These are phyloP conservation scores for Hylia prasina DNA, from an alignment of 2,113 vertebrate genomes.

Conservation along the genomic window DNA sequence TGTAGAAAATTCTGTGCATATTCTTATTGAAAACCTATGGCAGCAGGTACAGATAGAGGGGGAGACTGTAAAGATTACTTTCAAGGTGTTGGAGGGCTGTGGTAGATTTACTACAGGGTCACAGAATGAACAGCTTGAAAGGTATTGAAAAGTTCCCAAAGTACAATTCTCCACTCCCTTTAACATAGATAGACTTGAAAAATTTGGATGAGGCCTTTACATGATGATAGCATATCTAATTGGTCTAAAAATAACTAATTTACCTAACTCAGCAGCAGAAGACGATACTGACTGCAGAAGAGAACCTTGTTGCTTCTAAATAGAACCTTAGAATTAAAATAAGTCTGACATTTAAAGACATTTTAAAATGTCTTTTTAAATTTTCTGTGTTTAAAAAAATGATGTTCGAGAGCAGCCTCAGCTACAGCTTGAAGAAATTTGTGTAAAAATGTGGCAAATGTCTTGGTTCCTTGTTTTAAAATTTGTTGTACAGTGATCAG, in stretches of 20 bases:
- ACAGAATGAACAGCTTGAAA: background rate
- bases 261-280: background rate
- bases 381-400: background rate
- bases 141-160: background rate
- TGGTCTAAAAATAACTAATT: background rate
- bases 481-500: slow-evolving; percentile 21
- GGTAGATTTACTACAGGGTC: background rate
- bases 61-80: background rate
- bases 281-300: background rate
- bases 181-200: background rate
- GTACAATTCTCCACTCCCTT: background rate
- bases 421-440: background rate
- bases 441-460: slow-evolving; percentile 4
- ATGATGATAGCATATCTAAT: background rate
- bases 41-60: background rate
- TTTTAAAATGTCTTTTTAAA: background rate
- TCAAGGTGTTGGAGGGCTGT: background rate
- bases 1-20: background rate
- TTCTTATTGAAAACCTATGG: background rate
- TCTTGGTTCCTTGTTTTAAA: slow-evolving; percentile 29
- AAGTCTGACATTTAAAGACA: no score
- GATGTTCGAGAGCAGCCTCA: background rate
- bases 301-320: background rate
- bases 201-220: background rate
- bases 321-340: background rate